Percentiles rank a stretch among this genome's conserved stretches.
These are phyloP conservation scores for Hemitrygon akajei DNA, from an alignment of 2,797 vertebrate genomes.

Conservation along the genomic window DNA sequence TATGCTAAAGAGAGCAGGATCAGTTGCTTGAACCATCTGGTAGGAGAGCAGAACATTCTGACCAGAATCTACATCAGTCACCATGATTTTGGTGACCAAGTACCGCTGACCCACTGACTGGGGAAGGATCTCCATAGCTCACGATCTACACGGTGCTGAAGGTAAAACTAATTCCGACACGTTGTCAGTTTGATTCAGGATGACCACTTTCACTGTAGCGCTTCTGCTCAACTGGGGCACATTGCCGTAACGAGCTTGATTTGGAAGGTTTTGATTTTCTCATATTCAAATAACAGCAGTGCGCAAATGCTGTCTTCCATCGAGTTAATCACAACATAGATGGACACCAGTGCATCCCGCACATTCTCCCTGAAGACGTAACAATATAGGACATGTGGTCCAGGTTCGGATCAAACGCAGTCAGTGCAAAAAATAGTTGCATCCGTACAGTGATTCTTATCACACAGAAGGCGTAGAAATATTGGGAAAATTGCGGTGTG, in stretches of 20 bases:
- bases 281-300: slow-evolving; percentile 60
- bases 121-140: slow-evolving; percentile 50
- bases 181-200: slow-evolving; percentile 60
- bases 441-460: neutral
- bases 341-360: slow-evolving; percentile 40
- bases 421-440: neutral
- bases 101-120: slow-evolving; percentile 52
- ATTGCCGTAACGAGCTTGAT: slow-evolving; percentile 57
- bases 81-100: slow-evolving; percentile 55
- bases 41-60: slow-evolving; percentile 57
- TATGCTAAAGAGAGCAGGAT: slow-evolving; percentile 53
- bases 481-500: neutral
- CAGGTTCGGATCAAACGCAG: slow-evolving; percentile 11
- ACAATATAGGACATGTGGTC: neutral
- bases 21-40: slow-evolving; percentile 51
- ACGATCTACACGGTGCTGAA: slow-evolving; percentile 52
- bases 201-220: slow-evolving; percentile 57
- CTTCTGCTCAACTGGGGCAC: slow-evolving; percentile 53
- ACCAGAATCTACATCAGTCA: slow-evolving; percentile 55
- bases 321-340: slow-evolving; percentile 55
- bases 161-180: slow-evolving; percentile 56
- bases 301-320: slow-evolving; percentile 55
- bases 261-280: slow-evolving; percentile 56
- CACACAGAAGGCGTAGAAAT: neutral
- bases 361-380: slow-evolving; percentile 39